Conservation (phyloP, 30 jellyfish, hydroid and myxozoan species). For the Aurelia sp. region DNA sequence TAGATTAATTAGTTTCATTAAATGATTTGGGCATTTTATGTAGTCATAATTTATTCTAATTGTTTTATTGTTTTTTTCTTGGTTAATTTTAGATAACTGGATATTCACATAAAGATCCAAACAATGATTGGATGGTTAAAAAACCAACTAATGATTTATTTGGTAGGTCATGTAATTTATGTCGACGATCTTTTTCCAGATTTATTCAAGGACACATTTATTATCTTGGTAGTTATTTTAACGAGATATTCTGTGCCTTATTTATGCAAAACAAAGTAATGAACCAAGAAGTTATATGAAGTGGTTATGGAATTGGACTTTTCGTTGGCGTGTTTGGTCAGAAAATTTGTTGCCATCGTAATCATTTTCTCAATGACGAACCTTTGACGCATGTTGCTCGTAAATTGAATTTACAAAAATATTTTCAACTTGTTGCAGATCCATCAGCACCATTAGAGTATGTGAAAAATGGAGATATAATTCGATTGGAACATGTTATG, state of each 20-base stretch:
- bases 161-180: slow-evolving; percentile 58
- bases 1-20: no score
- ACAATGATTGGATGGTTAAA: slow-evolving; percentile 87
- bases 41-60: background rate
- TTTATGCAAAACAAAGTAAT: background rate
- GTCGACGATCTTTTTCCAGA: no score
- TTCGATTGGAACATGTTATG: slow-evolving; percentile 90
- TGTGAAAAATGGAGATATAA: slow-evolving; percentile 91
- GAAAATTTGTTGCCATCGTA: background rate
- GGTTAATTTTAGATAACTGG: slow-evolving; percentile 88
- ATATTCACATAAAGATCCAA: slow-evolving; percentile 97
- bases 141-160: slow-evolving; percentile 72
- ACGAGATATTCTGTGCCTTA: background rate
- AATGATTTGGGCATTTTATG: no score
- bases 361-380: no score
- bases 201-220: no score
- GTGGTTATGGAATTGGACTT: background rate
- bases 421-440: slow-evolving; percentile 40
- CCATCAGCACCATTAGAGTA: slow-evolving; percentile 82
- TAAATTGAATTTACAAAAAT: background rate
- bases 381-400: background rate
- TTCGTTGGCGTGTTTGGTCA: background rate
- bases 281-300: background rate
- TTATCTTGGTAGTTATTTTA: no score
- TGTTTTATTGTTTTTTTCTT: background rate